Conservation (phyloP, 1,140 invertebrate species). For the Pomacea maculata region DNA sequence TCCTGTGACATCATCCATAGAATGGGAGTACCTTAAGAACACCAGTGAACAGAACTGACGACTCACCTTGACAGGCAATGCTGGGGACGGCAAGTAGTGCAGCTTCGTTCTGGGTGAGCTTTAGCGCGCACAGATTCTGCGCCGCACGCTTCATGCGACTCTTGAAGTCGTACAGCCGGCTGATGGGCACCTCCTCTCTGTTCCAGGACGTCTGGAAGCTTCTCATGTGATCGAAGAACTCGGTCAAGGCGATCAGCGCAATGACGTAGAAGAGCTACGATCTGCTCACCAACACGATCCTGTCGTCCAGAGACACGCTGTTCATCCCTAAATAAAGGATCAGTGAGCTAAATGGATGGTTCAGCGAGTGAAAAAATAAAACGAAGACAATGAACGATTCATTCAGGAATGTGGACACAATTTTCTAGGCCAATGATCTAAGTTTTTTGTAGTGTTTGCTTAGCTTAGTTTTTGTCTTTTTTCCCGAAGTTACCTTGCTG, state of each 20-base stretch:
- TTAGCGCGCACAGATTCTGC: background rate
- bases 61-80: constrained; percentile 3
- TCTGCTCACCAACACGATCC: constrained; percentile 7
- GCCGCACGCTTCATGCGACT: background rate
- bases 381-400: background rate
- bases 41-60: background rate
- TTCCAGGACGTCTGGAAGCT: constrained; percentile 16
- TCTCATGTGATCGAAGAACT: constrained; percentile 7
- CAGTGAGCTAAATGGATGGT: too few species aligned
- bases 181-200: background rate
- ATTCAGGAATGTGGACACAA: too few species aligned
- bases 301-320: background rate
- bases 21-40: too few species aligned
- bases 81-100: constrained; percentile 2
- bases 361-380: background rate
- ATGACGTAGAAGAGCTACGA: background rate
- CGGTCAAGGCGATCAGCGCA: constrained; percentile 9
- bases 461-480: too few species aligned
- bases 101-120: constrained; percentile 8
- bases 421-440: too few species aligned
- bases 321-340: background rate
- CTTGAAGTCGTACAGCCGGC: background rate
- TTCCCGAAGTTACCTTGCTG: too few species aligned
- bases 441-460: too few species aligned
- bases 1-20: too few species aligned